Evolutionary conservation across 2,888 invertebrate species (phyloP), one percentile per base, ranked within the genome.

Genomic region (Agonum fuliginosum): DNA sequence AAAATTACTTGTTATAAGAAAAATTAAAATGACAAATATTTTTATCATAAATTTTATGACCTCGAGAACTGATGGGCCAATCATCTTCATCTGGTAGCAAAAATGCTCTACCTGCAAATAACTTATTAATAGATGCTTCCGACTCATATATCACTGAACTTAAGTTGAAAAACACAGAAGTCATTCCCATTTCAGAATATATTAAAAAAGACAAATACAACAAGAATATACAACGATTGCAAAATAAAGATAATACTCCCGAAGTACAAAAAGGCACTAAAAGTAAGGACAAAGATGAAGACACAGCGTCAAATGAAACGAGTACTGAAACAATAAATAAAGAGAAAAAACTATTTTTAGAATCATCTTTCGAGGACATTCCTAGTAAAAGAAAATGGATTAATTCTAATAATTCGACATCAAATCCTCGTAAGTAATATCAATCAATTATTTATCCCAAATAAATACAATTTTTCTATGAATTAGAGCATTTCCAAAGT

Each of bases 151-250:
- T 75, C 3, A 67, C 75, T 43, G 67, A 67, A 14, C 37, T 75
- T n/a, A 67, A 48, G 48, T 14, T 67, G 20, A 67, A 48, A 48
- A 67, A 67, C 34, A 14, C 75, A 12, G 30, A 8, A 10, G 19
- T 62, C 6, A 67, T 75, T n/a, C 75, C 75, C n/a, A 75, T 75
- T 10, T 75, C 75, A 19, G 75, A 75, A 48, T 67, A 67, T 22
- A 75, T 75, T 17, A 75, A 67, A 46, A 65, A 34, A 34, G 67
- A 75, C 27, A 75, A 75, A 19, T 67, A 20, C 51, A 75, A 14
- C n/a, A 75, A 51, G 30, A 43, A 43, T 12, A 8, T 27, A 27
- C 58, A 70, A 46, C 37, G 17, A 12, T 27, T 24, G 12, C 14
- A 46, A 46, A 12, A 12, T 12, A 37, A 37, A 37, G 12, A 37